Conservation (phyloP, 30 jellyfish, hydroid and myxozoan genomes). For the Cassiopea xamachana region DNA sequence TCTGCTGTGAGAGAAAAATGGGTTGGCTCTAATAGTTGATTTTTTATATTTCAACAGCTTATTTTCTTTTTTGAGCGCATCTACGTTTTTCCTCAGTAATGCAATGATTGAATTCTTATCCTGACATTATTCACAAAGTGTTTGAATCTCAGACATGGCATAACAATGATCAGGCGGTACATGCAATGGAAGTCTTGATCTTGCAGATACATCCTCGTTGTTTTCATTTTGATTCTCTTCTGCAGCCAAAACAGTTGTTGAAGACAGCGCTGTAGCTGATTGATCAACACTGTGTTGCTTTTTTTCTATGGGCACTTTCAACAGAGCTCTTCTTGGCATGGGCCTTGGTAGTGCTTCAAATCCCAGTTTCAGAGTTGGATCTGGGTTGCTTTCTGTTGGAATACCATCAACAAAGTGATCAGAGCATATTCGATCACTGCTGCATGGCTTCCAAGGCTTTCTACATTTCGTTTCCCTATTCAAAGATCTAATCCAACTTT, state of each 20-base stretch:
- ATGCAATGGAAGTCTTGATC: background rate
- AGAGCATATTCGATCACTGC: constrained; percentile 44
- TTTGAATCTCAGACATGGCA: background rate
- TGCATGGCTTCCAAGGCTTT: constrained; percentile 38
- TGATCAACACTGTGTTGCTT: background rate
- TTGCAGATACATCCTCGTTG: background rate
- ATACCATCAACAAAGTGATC: background rate
- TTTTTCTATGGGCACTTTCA: background rate
- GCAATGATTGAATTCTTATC: background rate
- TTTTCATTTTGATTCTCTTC: background rate
- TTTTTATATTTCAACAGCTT: too few species aligned
- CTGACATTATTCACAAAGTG: background rate
- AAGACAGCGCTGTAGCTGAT: too few species aligned
- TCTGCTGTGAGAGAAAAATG: background rate
- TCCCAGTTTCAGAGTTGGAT: constrained; percentile 15
- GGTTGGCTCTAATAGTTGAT: background rate
- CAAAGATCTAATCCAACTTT: background rate
- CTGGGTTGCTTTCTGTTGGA: constrained; percentile 35
- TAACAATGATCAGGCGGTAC: background rate
- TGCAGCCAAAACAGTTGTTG: background rate
- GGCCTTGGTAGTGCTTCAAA: background rate
- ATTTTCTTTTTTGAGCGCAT: background rate
- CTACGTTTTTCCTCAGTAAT: background rate
- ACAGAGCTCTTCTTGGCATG: constrained; percentile 12
- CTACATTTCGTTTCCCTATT: constrained; percentile 1